Conservation (phyloP, 1,140 invertebrate genomes). For the Heliothis subflexa region DNA sequence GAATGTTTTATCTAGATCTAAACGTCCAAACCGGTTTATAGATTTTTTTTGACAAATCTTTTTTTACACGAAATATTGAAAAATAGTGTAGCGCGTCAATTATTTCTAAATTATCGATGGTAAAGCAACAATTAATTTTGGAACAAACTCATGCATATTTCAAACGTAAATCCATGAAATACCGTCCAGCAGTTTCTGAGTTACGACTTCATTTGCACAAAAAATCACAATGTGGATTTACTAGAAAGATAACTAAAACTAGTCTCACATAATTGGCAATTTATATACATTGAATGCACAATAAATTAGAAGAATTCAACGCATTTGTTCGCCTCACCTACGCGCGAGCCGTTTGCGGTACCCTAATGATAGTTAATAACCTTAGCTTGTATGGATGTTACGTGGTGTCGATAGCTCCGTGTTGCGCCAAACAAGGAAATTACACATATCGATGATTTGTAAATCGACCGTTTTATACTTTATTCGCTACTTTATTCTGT, state of each 20-base stretch:
- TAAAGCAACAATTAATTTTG: neutral
- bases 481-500: conserved; percentile 22
- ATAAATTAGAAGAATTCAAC: conserved; percentile 71
- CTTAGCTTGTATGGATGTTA: conserved; percentile 55
- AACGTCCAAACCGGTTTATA: neutral
- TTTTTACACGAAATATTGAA: neutral
- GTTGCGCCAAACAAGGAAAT: conserved; percentile 39
- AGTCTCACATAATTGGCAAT: conserved; percentile 68
- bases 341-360: conserved; percentile 50
- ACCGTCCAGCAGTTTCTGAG: neutral
- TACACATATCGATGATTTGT: conserved; percentile 49
- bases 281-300: conserved; percentile 71
- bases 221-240: conserved; percentile 10
- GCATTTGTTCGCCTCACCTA: conserved; percentile 69
- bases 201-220: neutral
- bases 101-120: neutral
- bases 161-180: neutral
- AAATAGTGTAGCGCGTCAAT: conserved; percentile 4
- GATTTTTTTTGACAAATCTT: conserved; percentile 1
- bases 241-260: conserved; percentile 41
- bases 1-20: conserved; percentile 38
- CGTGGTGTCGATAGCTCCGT: conserved; percentile 43
- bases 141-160: neutral
- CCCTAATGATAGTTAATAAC: conserved; percentile 61
- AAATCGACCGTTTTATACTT: conserved; percentile 39